Conservation (phyloP, 2,888 invertebrate genomes). For the Adelphocoris suturalis region DNA sequence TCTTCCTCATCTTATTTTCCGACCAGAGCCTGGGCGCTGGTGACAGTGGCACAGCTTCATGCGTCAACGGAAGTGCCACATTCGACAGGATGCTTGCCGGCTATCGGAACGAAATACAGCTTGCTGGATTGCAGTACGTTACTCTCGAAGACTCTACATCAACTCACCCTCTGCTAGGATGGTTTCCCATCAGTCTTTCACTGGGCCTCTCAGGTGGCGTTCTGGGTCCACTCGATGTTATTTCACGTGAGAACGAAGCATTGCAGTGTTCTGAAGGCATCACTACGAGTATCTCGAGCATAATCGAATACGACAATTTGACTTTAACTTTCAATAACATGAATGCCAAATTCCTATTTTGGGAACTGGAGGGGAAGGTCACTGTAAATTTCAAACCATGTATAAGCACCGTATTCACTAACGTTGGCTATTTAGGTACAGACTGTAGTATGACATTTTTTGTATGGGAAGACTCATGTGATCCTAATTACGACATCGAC, state of each 20-base stretch:
- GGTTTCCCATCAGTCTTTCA: neutral
- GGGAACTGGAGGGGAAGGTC: neutral
- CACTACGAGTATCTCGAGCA: neutral
- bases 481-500: neutral
- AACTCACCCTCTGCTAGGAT: neutral
- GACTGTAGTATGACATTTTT: conserved; percentile 11
- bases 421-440: neutral
- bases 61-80: neutral
- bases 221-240: neutral
- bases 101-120: neutral
- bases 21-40: neutral
- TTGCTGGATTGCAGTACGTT: neutral
- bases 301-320: conserved; percentile 1
- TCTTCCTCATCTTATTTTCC: neutral
- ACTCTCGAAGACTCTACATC: neutral
- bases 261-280: neutral
- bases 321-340: neutral
- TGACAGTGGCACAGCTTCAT: neutral
- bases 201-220: neutral
- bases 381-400: neutral
- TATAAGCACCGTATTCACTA: neutral
- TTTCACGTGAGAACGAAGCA: neutral
- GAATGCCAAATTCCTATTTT: neutral
- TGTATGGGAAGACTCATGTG: neutral
- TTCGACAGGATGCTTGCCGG: neutral